Evolutionary conservation across 2,113 vertebrate species (phyloP).

Genomic region (Dromas ardeola): DNA sequence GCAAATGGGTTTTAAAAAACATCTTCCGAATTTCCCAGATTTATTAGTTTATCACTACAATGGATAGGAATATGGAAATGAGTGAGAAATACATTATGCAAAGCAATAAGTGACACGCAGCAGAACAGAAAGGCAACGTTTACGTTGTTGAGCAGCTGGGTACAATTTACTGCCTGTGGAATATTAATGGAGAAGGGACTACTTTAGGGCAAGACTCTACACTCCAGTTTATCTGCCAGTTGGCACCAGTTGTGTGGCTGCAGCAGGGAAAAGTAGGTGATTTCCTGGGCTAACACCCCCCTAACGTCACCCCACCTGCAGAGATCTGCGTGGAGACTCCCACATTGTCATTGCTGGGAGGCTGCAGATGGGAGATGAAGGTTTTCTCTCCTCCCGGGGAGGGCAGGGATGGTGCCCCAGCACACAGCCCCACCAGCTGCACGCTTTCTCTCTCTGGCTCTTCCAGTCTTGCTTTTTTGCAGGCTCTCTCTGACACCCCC

Average conservation of each 20-base stretch:
- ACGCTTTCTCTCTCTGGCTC: neutral
- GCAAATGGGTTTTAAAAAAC: slow-evolving; percentile 27
- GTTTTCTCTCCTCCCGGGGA: accelerated
- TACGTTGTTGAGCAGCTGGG: neutral
- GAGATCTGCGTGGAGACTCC: accelerated
- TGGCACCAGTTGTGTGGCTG: neutral
- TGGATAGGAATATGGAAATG: neutral
- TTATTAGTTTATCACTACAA: neutral
- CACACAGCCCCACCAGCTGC: neutral
- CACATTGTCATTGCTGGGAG: accelerated
- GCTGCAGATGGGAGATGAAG: neutral
- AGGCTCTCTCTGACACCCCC: no score
- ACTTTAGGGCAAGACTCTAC: neutral
- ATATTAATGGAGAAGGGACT: neutral
- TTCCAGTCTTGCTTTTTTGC: neutral
- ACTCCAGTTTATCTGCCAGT: neutral
- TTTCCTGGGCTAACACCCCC: accelerated
- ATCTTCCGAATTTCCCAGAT: neutral
- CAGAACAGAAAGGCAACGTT: neutral
- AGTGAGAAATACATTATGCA: slow-evolving; percentile 15
- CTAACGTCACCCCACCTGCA: no score
- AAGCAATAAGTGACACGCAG: neutral
- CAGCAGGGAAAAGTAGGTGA: neutral
- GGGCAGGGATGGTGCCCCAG: neutral
- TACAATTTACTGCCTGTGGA: neutral